Evolutionary conservation across 2,888 invertebrate genomes (phyloP), one percentile per base, ranked within the genome.

Genomic region (Cephalotes varians): DNA sequence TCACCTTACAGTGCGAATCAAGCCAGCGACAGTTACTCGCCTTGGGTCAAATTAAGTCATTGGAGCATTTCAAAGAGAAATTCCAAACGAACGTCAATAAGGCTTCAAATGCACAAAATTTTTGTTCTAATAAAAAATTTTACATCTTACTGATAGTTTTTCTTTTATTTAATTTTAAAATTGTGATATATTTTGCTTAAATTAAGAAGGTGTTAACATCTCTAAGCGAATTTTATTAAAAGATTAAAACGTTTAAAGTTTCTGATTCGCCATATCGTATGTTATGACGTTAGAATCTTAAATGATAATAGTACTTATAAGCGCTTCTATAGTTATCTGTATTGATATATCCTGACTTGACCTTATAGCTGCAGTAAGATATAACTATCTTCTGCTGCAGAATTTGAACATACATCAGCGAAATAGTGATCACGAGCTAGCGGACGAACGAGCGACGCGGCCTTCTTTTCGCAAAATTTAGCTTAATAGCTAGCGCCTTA

Each of bases 401-500:
- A 40, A 67, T 67, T 54, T 54, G 28, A 21, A 76, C 67, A 7
- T 54, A 31, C 9, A 67, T 54, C 51, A 67, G 40, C 51, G 51
- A 54, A 54, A 28, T 67, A 67, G 40, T 40, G 76, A 67, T 67
- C 25, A 69, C n/a, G 47, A 31, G 7, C 65, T 28, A 21, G 44
- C 31, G 44, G n/a, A 73, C 73, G 60, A 40, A 77, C 44, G 51
- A 67, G 65, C 51, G 49, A 25, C n/a, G 73, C 37, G 67, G 67
- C 67, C 71, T 71, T 56, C 40, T 77, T 64, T 56, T 67, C 72
- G 71, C 31, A 49, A 58, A 81, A 72, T 87, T 79, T 81, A 80
- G 60, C 84, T 62, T 86, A 85, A 88, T 85, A 73, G 80, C 60
- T 28, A 56, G 28, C 81, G 69, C 83, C 86, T 86, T 86, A 84